Base-by-base conservation (phyloP, 2,797 vertebrate genomes). In the Centroberyx gerrardi region DNA sequence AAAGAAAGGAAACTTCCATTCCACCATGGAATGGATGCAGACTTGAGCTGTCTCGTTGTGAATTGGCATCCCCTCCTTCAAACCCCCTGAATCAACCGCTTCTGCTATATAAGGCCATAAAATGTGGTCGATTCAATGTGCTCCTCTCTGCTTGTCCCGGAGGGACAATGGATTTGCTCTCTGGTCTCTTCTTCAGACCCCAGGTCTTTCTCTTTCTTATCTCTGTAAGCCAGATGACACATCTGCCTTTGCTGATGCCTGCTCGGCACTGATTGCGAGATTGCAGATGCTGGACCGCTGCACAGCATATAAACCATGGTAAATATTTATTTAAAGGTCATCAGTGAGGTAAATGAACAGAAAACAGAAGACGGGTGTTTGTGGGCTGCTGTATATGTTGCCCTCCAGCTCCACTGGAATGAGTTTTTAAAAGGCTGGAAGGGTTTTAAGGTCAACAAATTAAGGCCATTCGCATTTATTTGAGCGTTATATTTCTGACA, bases 251-350 rank as follows among this genome's bases (percentile, higher is more conserved):
- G 27, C 87, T 76, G 68, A 73, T 75, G 78, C 36, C 53, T 42
- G 55, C 66, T 66, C 59, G 5, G 59, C 22, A 22, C 48, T 81
- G 72, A 89, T 83, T 83, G 74, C 53, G n/a, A 55, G 66, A 54
- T 72, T 64, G 54, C 48, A 8, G 62, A 77, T 66, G 46, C 71
- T 84, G 80, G 68, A 81, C 69, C 44, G 42, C 63, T 72, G 69
- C 44, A 27, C 10, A 18, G 29, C 72, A 54, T 73, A 68, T 64
- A 90, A 87, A 91, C 82, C 71, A 12, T 18, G 6, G 61, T 68
- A 78, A 82, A 86, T 92, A 91, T 93, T 91, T 93, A 90, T 90
- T 91, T 90, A 46, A 73, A 59, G 80, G 74, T 88, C 85, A 87
- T 88, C 84, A 87, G 66, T 70, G 52, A 82, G 40, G 83, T 86